phyloP scores from a whole-genome alignment of 2,888 invertebrate species.

The Autographa pulchrina region DNA sequence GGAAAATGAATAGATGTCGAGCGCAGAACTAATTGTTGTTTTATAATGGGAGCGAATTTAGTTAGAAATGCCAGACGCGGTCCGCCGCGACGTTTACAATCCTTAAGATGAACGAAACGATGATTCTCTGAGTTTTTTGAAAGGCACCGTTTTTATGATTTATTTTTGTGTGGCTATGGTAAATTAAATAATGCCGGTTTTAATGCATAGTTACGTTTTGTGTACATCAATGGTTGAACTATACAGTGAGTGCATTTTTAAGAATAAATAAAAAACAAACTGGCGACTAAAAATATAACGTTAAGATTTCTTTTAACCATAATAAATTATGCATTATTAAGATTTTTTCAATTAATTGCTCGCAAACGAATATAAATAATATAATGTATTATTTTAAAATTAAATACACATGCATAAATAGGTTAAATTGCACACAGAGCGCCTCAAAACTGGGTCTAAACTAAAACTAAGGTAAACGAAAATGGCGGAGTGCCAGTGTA shows the following conservation, averaged over 20 bases:
- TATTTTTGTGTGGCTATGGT: not conserved
- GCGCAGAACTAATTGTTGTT: slow-evolving; percentile 81
- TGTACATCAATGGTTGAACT: too few species aligned
- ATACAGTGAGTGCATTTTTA: too few species aligned
- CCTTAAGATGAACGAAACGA: slow-evolving; percentile 13
- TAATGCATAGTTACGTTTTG: not conserved
- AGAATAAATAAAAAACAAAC: too few species aligned
- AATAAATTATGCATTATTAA: too few species aligned
- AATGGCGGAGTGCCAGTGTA: slow-evolving; percentile 80
- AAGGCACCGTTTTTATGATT: not conserved
- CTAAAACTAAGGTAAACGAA: slow-evolving; percentile 73
- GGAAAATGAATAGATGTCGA: slow-evolving; percentile 83
- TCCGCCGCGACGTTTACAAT: slow-evolving; percentile 37
- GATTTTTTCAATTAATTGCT: too few species aligned
- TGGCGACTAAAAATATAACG: too few species aligned
- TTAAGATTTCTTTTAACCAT: too few species aligned
- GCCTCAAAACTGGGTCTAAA: slow-evolving; percentile 73
- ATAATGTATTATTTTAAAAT: not conserved
- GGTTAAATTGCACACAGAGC: slow-evolving; percentile 59
- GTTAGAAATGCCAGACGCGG: slow-evolving; percentile 40
- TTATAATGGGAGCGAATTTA: slow-evolving; percentile 71
- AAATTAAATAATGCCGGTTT: not conserved
- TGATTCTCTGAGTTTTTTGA: slow-evolving; percentile 22
- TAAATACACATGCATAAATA: slow-evolving; percentile 43
- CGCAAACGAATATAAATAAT: too few species aligned